Conservation (phyloP, 2,888 invertebrate genomes). For the Ectemnius lituratus region DNA sequence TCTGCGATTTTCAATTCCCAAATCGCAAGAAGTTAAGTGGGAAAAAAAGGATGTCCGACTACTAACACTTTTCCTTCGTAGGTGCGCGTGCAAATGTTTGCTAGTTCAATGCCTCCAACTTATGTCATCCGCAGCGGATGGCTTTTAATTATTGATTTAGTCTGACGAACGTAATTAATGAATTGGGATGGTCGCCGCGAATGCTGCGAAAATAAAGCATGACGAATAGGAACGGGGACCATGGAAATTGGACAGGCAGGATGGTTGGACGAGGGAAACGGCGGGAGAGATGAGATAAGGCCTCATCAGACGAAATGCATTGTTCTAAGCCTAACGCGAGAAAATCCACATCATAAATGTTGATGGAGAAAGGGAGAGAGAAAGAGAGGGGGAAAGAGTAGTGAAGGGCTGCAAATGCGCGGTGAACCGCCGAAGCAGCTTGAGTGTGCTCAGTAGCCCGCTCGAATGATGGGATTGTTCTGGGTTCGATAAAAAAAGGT, state of each 20-base stretch:
- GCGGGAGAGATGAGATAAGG: no score
- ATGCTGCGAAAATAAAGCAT: no score
- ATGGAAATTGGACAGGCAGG: no score
- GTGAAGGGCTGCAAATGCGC: slow-evolving; percentile 3
- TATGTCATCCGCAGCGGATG: background rate
- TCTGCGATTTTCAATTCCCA: no score
- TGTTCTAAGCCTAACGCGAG: background rate
- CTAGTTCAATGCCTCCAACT: no score
- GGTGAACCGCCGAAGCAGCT: slow-evolving; percentile 5
- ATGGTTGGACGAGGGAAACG: no score
- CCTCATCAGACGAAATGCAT: no score
- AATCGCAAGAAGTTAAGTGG: no score
- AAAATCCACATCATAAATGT: background rate
- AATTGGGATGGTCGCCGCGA: background rate
- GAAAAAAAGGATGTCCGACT: no score
- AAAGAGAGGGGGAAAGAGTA: background rate
- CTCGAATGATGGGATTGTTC: slow-evolving; percentile 39
- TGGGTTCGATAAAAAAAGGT: slow-evolving; percentile 27
- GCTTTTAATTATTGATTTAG: background rate
- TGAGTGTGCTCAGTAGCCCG: slow-evolving; percentile 38
- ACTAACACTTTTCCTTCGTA: no score
- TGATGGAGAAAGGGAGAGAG: background rate
- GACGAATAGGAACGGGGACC: no score
- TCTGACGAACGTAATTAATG: background rate
- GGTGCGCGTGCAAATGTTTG: no score